Percentiles rank a stretch among this genome's conserved stretches.
Evolutionary conservation across 1,140 invertebrate genomes (phyloP).

Genomic region (Drosophila virilis): DNA sequence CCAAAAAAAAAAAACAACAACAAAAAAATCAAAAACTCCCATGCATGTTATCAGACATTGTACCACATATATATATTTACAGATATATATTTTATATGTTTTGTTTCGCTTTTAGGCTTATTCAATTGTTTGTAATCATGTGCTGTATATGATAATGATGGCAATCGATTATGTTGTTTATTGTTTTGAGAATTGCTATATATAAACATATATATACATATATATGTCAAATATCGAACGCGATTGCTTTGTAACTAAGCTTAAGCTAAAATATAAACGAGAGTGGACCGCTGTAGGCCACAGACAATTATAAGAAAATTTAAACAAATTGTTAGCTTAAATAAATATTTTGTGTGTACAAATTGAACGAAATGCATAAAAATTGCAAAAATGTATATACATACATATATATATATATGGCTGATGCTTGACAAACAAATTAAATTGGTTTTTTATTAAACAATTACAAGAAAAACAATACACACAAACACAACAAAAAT

Average conservation of each 20-base stretch:
- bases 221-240: slow-evolving; percentile 37
- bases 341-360: slow-evolving; percentile 31
- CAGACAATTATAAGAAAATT: slow-evolving; percentile 13
- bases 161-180: slow-evolving; percentile 71
- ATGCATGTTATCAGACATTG: slow-evolving; percentile 48
- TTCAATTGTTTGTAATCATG: slow-evolving; percentile 72
- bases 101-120: slow-evolving; percentile 70
- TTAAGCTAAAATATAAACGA: slow-evolving; percentile 55
- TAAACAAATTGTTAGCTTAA: slow-evolving; percentile 42
- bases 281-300: slow-evolving; percentile 10
- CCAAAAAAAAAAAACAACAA: slow-evolving; percentile 24
- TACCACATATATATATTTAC: slow-evolving; percentile 29
- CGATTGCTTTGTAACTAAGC: slow-evolving; percentile 48
- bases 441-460: slow-evolving; percentile 30
- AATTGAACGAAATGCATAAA: slow-evolving; percentile 39
- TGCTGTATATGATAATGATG: slow-evolving; percentile 55
- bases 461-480: slow-evolving; percentile 9
- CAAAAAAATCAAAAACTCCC: slow-evolving; percentile 4
- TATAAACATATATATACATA: slow-evolving; percentile 43
- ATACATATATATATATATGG: slow-evolving; percentile 8
- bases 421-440: slow-evolving; percentile 38
- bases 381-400: slow-evolving; percentile 42
- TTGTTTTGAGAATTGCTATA: slow-evolving; percentile 62
- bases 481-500: slow-evolving; percentile 8
- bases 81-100: slow-evolving; percentile 43